Conservation (phyloP, 2,888 invertebrate species). For the Eupsilia transversa region DNA sequence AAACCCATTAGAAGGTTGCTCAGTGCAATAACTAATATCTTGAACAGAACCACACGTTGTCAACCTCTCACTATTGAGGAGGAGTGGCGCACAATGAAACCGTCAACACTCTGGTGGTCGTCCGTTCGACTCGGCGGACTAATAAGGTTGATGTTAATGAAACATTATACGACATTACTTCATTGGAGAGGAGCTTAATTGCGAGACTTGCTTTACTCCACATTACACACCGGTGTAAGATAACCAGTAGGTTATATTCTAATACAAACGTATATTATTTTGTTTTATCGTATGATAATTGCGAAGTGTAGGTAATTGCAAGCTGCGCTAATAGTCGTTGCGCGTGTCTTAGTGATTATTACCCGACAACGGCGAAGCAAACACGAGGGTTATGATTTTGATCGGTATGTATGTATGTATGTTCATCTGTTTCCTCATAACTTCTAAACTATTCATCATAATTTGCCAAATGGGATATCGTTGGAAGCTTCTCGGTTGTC, state of each 20-base stretch:
- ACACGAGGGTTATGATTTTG: no score
- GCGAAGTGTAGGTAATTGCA: neutral
- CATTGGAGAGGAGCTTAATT: slow-evolving; percentile 31
- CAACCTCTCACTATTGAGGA: neutral
- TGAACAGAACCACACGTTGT: neutral
- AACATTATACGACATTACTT: slow-evolving; percentile 49
- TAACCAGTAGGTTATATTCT: slow-evolving; percentile 5
- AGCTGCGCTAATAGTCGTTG: neutral
- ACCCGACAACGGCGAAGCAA: no score
- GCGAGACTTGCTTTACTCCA: slow-evolving; percentile 30
- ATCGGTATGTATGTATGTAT: no score
- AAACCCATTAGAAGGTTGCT: neutral
- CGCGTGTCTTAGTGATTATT: neutral
- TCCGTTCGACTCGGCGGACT: slow-evolving; percentile 11
- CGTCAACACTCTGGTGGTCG: neutral
- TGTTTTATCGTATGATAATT: neutral
- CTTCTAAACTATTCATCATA: no score
- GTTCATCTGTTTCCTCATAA: no score
- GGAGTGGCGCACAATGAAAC: slow-evolving; percentile 9
- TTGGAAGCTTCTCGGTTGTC: no score
- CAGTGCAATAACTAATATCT: neutral
- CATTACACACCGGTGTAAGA: neutral
- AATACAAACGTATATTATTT: neutral
- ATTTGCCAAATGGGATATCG: no score
- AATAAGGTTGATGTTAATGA: slow-evolving; percentile 18